Base-by-base conservation (phyloP, 2,797 vertebrate genomes). In the Tarsius wallacei region DNA sequence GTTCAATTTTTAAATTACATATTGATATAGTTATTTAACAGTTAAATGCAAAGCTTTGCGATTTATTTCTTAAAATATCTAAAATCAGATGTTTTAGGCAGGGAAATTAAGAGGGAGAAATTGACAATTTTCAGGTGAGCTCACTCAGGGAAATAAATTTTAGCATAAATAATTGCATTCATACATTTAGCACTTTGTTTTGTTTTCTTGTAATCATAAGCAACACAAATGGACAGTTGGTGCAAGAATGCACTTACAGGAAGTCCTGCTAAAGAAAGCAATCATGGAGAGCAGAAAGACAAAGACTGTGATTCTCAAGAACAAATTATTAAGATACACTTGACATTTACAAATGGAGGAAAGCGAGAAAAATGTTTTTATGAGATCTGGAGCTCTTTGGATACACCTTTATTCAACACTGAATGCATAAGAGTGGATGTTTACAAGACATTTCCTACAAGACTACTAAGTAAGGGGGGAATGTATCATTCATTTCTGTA, bases 131-230 rank as follows among this genome's bases (percentile, higher is more conserved):
- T 92, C 36, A 82, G 4, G 16, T 87, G 42, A 76, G 49, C 57
- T 87, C 33, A 49, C 49, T 47, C 74, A 57, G 61, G 36, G 95
- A 96, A 80, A 94, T 63, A 81, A 86, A 24, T 68, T 91, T 82
- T n/a, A 59, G 4, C 2, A 55, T 66, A 33, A 70, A 51, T 84
- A 94, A 80, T 71, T 51, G 84, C 36, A 81, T 19, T 82, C 74
- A 76, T 12, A 66, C 28, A 26, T 84, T 84, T 81, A 84, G 13
- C 24, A 51, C 13, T 71, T 93, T 15, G 28, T 36, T 91, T 51
- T 81, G 16, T 36, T 76, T 42, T 66, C 57, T 83, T 83, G 31
- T 64, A n/a, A 9, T 6, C 8, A 36, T 31, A 36, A 76, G 9
- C 7, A 84, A 76, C 61, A 12, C 33, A 90, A 71, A 64, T 21